phyloP scores from a whole-genome alignment of 2,113 vertebrate genomes.

The Siphamia tubifer region DNA sequence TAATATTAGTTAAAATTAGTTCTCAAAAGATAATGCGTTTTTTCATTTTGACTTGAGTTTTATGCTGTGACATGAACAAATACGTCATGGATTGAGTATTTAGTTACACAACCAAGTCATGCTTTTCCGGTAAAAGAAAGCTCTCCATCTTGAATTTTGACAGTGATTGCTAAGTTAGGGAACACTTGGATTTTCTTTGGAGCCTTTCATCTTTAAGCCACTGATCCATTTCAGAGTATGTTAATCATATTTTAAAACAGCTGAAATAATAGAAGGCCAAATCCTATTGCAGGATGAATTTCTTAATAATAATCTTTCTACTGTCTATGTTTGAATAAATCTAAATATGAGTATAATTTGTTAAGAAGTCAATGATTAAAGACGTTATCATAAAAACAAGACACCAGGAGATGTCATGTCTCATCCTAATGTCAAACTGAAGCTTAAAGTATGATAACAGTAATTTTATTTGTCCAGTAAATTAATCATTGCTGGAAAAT shows the following conservation, averaged over 20 bases:
- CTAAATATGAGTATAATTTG: not conserved
- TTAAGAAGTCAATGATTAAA: not conserved
- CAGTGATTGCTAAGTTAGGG: slow-evolving; percentile 18
- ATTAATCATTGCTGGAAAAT: too few species aligned
- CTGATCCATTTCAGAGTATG: slow-evolving; percentile 31
- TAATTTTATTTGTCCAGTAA: too few species aligned
- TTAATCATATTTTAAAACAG: not conserved
- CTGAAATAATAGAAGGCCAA: not conserved
- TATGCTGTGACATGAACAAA: slow-evolving; percentile 3
- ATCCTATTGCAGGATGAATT: not conserved
- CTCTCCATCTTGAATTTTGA: slow-evolving; percentile 28
- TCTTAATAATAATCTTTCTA: not conserved
- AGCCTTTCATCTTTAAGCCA: slow-evolving; percentile 37
- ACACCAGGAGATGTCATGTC: too few species aligned
- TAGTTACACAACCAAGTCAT: not conserved
- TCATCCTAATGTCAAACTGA: too few species aligned
- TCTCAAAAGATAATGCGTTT: not conserved
- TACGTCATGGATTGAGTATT: not conserved
- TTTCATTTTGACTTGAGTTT: not conserved
- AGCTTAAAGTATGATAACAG: too few species aligned
- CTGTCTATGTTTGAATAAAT: not conserved
- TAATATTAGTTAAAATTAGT: not conserved
- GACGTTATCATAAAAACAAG: not conserved
- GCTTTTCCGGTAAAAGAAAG: not conserved
- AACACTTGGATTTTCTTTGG: not conserved